A percentile compares a stretch with the other conserved stretches of the same genome.
Conservation (phyloP, 2,113 vertebrate species). For the Anguilla rostrata region DNA sequence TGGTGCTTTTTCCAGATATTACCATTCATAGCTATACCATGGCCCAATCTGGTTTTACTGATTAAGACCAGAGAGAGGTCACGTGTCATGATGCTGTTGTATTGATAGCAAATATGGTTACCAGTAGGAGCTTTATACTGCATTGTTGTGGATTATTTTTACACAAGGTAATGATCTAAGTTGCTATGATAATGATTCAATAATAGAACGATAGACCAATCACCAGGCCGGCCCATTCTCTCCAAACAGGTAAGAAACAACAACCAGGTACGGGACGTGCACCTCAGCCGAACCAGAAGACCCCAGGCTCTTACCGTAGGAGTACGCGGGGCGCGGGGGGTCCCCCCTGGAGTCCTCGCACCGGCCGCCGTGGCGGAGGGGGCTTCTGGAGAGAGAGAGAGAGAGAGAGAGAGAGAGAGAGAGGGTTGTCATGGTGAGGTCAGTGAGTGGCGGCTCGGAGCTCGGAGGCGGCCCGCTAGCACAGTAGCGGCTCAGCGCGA, state of each 20-base stretch:
- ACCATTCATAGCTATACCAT: too few relatives aligned
- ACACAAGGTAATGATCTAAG: too few relatives aligned
- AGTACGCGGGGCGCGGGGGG: constrained; percentile 48
- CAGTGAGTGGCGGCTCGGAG: background rate
- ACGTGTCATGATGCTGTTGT: too few relatives aligned
- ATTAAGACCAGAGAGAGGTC: too few relatives aligned
- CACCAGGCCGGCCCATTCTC: background rate
- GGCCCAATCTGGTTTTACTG: too few relatives aligned
- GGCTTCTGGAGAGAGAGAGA: constrained; percentile 58
- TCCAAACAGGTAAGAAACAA: background rate
- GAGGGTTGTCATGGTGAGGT: background rate
- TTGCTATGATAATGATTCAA: background rate
- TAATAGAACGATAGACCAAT: too few relatives aligned
- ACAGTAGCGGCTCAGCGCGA: background rate
- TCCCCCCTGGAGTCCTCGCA: constrained; percentile 55
- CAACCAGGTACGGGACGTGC: background rate
- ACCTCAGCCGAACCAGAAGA: background rate
- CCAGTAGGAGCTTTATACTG: too few relatives aligned
- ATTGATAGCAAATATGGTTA: too few relatives aligned
- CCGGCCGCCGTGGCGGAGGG: constrained; percentile 64
- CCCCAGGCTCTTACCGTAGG: constrained; percentile 59
- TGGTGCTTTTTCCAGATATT: too few relatives aligned
- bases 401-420: background rate
- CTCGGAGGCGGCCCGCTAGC: too few relatives aligned
- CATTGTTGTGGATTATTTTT: too few relatives aligned